Evolutionary conservation across 1,140 invertebrate species (phyloP), one percentile per base, ranked within the genome.

Genomic region (Heliothis virescens): DNA sequence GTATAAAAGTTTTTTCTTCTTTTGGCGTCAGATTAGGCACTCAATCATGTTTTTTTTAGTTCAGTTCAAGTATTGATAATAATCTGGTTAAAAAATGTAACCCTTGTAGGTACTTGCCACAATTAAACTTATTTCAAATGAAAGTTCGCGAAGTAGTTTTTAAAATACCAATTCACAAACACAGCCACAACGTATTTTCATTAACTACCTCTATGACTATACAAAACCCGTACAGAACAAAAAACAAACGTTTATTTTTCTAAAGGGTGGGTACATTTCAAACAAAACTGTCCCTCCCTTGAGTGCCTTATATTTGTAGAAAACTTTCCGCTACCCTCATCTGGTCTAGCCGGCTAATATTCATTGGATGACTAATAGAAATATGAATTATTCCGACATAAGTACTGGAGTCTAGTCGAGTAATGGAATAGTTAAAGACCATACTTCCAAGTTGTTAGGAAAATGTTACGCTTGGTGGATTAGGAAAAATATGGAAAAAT

Each of bases 311-410:
- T 73, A 59, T 74, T 74, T 48, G 72, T 21, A 21, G 55, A 59
- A 74, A 60, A 74, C 29, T 60, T 53, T 59, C 13, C n/a, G 26
- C 13, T 21, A 29, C 60, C 47, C 74, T 76, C 60, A 52, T 41
- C 60, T 65, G 65, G 74, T 12, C 60, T 63, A n/a, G 34, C 60
- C 65, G 55, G 60, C n/a, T 76, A 71, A 71, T 77, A 75, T 65
- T 79, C 76, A 79, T 79, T 21, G 34, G 52, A 21, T 50, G 5
- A 29, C 52, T 79, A 79, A 71, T 71, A 65, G 76, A 79, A 79
- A 79, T 69, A 79, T 79, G 63, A 79, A 79, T 79, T 79, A 79
- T 79, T 79, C 74, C 12, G 73, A 52, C 67, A 13, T 29, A 47
- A 47, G 71, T n/a, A 74, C 55, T 48, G 16, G 67, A 60, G 71